These are phyloP conservation scores for Rhyacichthys aspro DNA, from an alignment of 2,797 vertebrate species.

Conservation along the genomic window DNA sequence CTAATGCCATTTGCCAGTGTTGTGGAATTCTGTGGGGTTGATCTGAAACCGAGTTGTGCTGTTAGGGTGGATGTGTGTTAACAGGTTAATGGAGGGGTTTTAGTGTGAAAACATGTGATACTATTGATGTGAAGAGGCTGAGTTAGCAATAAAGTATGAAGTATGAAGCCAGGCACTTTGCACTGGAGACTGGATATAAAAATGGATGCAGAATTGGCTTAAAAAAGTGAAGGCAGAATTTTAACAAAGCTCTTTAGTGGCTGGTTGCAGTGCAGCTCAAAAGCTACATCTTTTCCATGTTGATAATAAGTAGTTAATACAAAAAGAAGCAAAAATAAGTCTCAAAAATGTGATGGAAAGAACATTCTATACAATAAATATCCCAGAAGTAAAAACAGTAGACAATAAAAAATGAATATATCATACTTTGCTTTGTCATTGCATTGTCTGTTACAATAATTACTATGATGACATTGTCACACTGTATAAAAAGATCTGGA, in stretches of 20 bases:
- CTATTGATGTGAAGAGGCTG: background rate
- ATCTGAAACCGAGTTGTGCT: slow-evolving; percentile 8
- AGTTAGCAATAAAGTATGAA: background rate
- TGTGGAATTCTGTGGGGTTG: slow-evolving; percentile 33
- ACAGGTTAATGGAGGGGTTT: slow-evolving; percentile 2
- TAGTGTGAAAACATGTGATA: background rate
- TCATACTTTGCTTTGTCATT: too few species aligned
- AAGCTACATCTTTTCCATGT: background rate
- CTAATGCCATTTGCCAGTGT: slow-evolving; percentile 31
- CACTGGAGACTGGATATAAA: background rate
- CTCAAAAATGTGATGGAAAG: too few species aligned
- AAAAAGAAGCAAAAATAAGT: too few species aligned
- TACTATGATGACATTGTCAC: too few species aligned
- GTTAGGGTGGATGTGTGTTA: background rate
- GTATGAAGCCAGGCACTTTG: background rate
- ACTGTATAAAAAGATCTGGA: too few species aligned
- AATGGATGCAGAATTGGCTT: background rate
- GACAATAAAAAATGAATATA: too few species aligned
- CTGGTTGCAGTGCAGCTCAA: background rate
- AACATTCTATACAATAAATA: too few species aligned
- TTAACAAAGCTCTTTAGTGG: too few species aligned
- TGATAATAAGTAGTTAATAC: too few species aligned
- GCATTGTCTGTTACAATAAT: too few species aligned
- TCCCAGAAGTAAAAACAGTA: too few species aligned
- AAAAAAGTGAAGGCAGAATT: background rate